A percentile compares a stretch with the other conserved stretches of the same genome.
Conservation (phyloP, 1,140 invertebrate species). For the Philotrypesis tridentata region DNA sequence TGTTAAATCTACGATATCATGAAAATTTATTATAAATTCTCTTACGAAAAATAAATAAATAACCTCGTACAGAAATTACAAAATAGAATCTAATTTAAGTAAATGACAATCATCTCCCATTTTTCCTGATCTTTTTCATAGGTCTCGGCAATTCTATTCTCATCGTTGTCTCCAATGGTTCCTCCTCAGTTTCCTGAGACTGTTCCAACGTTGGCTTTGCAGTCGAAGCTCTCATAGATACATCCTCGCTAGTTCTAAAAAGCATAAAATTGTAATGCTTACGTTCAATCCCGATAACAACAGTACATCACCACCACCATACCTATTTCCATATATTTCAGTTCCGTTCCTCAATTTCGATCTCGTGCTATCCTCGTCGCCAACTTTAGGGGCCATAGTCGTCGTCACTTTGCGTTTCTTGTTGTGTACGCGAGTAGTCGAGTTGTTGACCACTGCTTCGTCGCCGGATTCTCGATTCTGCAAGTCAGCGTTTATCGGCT, state of each 20-base stretch:
- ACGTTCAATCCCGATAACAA: too few relatives aligned
- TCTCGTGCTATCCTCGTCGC: not conserved
- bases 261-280: too few relatives aligned
- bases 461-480: constrained; percentile 18
- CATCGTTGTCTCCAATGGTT: not conserved
- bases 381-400: not conserved
- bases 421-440: not conserved
- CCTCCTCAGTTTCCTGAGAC: not conserved
- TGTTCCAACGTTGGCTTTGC: not conserved
- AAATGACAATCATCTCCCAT: not conserved
- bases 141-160: not conserved
- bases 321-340: not conserved
- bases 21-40: not conserved
- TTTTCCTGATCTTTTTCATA: not conserved
- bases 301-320: too few relatives aligned
- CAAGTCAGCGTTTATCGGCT: not conserved
- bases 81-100: not conserved
- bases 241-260: not conserved
- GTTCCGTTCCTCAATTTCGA: not conserved
- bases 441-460: not conserved
- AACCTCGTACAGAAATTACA: not conserved
- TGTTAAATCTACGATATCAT: too few relatives aligned
- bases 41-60: not conserved
- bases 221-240: not conserved
- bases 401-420: not conserved